phyloP scores from a whole-genome alignment of 2,797 vertebrate genomes.

The Pantherophis alleghaniensis region DNA sequence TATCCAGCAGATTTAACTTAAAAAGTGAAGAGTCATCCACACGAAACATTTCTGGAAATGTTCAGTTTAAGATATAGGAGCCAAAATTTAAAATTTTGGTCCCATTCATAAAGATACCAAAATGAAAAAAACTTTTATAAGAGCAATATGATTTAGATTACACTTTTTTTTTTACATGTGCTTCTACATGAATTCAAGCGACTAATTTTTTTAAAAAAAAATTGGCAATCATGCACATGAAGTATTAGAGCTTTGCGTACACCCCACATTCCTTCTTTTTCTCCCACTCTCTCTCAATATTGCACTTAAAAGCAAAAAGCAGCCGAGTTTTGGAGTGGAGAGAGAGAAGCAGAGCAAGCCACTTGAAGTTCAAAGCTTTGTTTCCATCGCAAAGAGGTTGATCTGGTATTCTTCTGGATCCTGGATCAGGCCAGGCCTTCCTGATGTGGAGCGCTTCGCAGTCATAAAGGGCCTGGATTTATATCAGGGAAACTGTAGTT shows the following conservation, averaged over 20 bases:
- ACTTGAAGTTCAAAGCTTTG: neutral
- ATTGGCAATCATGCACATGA: neutral
- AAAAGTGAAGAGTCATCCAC: neutral
- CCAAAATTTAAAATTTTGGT: neutral
- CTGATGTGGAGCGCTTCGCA: neutral
- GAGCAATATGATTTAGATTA: neutral
- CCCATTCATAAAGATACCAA: neutral
- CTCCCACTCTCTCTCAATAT: conserved; percentile 5
- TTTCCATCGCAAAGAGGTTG: neutral
- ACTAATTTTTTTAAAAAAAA: neutral
- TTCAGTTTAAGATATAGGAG: neutral
- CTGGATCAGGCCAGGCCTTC: neutral
- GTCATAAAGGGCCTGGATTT: neutral
- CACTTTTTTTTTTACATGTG: neutral
- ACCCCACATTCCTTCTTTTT: neutral
- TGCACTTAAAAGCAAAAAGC: conserved; percentile 27
- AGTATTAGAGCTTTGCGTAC: neutral
- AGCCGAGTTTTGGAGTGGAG: neutral
- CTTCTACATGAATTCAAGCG: neutral
- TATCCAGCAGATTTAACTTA: neutral
- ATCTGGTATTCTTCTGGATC: neutral
- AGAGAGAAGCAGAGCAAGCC: neutral
- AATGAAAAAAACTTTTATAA: neutral
- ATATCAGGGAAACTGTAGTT: neutral
- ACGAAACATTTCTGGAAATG: neutral